A percentile compares a stretch with the other conserved stretches of the same genome.
Conservation (phyloP, 2,888 invertebrate species). For the Acanthosepion lycidas region DNA sequence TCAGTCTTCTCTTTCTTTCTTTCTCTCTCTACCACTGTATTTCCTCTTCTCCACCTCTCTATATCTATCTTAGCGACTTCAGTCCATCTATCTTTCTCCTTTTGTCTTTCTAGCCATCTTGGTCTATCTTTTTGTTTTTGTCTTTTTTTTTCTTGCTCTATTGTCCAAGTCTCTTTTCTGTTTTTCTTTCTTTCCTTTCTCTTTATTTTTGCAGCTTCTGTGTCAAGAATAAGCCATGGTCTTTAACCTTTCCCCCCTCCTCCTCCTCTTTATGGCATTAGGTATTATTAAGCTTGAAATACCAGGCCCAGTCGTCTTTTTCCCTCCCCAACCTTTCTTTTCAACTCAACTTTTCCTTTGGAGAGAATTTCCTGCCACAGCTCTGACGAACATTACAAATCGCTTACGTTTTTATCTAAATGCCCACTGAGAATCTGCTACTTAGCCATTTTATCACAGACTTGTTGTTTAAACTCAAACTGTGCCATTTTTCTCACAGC, state of each 20-base stretch:
- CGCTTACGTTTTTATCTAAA: neutral
- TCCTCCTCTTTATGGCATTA: neutral
- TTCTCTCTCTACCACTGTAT: neutral
- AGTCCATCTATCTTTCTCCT: neutral
- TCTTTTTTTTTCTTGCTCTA: neutral
- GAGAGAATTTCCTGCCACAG: neutral
- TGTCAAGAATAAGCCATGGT: neutral
- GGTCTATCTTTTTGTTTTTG: neutral
- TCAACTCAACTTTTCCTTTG: neutral
- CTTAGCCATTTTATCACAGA: neutral
- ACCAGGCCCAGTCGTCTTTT: neutral
- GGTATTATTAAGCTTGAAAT: neutral
- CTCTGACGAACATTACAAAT: neutral
- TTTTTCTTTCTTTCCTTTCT: neutral
- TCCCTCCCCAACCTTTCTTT: neutral
- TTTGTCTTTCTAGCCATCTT: neutral
- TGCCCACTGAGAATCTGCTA: neutral
- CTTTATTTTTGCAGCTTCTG: neutral
- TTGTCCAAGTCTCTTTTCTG: neutral
- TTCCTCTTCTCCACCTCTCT: no score
- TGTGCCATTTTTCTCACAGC: conserved; percentile 20
- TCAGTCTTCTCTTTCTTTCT: neutral
- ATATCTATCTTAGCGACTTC: no score
- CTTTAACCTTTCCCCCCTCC: neutral
- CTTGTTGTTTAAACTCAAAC: conserved; percentile 11